Percentiles rank a stretch among this genome's conserved stretches.
Evolutionary conservation across 2,113 vertebrate species (phyloP).

Genomic region (Microtus pennsylvanicus): DNA sequence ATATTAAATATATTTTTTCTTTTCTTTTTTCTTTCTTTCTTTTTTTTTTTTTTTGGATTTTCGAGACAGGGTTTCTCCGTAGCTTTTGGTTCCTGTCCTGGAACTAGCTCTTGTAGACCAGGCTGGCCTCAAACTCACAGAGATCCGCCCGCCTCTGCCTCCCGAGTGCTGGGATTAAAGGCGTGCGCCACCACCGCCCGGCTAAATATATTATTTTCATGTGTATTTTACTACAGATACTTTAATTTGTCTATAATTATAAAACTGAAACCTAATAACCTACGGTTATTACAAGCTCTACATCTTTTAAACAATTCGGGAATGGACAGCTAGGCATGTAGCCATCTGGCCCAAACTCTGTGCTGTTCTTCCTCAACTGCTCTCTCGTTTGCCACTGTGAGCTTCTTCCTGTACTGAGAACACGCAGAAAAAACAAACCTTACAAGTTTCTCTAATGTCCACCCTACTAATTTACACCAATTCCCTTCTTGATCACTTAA

Average conservation of each 20-base stretch:
- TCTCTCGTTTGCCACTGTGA: background rate
- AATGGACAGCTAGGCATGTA: background rate
- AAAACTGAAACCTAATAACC: constrained; percentile 55
- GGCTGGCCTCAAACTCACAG: too few relatives aligned
- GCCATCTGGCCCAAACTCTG: constrained; percentile 7
- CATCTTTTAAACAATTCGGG: background rate
- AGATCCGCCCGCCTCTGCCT: too few relatives aligned
- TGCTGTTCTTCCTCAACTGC: background rate
- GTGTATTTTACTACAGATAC: constrained; percentile 10
- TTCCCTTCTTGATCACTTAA: background rate
- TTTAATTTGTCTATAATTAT: background rate
- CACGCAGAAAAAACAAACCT: background rate
- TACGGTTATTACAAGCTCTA: background rate
- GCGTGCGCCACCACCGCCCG: too few relatives aligned
- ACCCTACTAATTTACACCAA: background rate
- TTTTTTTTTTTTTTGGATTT: too few relatives aligned
- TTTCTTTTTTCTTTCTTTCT: too few relatives aligned
- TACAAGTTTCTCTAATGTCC: background rate
- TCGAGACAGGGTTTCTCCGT: too few relatives aligned
- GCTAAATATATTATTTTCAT: background rate
- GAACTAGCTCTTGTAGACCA: too few relatives aligned
- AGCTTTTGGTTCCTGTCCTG: too few relatives aligned
- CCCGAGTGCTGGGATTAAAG: too few relatives aligned
- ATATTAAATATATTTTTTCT: background rate
- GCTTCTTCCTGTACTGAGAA: background rate